Conservation (phyloP, 2,888 invertebrate species). For the Ypsolopha scabrella region DNA sequence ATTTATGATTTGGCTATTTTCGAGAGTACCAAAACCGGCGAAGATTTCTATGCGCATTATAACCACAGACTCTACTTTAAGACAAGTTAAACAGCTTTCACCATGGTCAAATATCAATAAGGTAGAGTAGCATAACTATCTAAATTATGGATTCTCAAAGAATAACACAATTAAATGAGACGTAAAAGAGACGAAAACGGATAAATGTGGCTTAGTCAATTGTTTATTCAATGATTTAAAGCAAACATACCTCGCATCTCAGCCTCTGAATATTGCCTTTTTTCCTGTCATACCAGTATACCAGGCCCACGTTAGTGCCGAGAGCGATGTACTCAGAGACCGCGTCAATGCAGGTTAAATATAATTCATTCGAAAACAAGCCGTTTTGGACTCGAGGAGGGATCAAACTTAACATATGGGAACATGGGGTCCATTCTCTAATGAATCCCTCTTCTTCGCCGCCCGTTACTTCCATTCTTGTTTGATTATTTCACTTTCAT, state of each 20-base stretch:
- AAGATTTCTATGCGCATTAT: too few relatives aligned
- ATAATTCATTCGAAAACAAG: slow-evolving; percentile 79
- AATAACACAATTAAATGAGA: too few relatives aligned
- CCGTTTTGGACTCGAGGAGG: slow-evolving; percentile 81
- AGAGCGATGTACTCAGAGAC: slow-evolving; percentile 84
- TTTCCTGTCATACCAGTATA: slow-evolving; percentile 89
- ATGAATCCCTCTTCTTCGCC: slow-evolving; percentile 67
- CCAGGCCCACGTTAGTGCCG: slow-evolving; percentile 87
- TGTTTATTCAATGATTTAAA: slow-evolving; percentile 8
- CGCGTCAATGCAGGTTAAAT: slow-evolving; percentile 86
- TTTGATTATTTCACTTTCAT: background rate
- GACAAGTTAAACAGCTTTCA: too few relatives aligned
- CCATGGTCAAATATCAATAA: too few relatives aligned
- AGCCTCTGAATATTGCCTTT: slow-evolving; percentile 82
- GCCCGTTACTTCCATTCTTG: slow-evolving; percentile 49
- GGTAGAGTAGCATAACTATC: too few relatives aligned
- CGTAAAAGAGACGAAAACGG: too few relatives aligned
- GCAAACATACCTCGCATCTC: slow-evolving; percentile 78
- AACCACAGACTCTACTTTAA: too few relatives aligned
- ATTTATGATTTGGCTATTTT: too few relatives aligned
- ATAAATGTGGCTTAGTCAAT: background rate
- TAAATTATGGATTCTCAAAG: too few relatives aligned
- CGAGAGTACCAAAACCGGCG: too few relatives aligned
- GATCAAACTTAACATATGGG: slow-evolving; percentile 79
- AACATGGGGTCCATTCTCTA: slow-evolving; percentile 85